Conservation (phyloP, 2,113 vertebrate species). For the Phoxinus phoxinus region DNA sequence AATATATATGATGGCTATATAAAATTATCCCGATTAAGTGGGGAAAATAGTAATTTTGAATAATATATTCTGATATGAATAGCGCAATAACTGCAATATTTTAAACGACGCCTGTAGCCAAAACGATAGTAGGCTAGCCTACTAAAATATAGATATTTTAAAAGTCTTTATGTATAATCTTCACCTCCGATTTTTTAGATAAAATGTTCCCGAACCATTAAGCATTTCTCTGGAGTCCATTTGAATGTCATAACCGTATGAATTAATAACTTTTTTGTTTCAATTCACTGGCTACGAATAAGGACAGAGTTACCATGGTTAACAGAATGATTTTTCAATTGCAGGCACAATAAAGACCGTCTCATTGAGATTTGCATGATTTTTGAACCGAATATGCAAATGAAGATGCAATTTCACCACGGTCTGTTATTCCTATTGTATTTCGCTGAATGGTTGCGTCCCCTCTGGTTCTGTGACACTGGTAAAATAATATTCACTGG, state of each 20-base stretch:
- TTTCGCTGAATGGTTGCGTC: conserved; percentile 70
- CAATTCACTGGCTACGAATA: conserved; percentile 73
- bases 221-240: conserved; percentile 56
- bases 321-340: conserved; percentile 78
- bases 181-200: neutral
- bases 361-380: conserved; percentile 82
- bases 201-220: conserved; percentile 36
- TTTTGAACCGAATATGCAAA: conserved; percentile 77
- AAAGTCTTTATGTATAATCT: conserved; percentile 2
- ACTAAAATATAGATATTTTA: neutral
- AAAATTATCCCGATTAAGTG: neutral
- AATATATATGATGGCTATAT: neutral
- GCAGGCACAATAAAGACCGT: conserved; percentile 75
- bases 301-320: conserved; percentile 75
- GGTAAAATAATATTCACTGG: conserved; percentile 79
- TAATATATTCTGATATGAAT: neutral
- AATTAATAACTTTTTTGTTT: conserved; percentile 76
- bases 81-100: neutral
- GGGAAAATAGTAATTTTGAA: neutral
- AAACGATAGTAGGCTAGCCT: neutral
- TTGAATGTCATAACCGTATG: conserved; percentile 61
- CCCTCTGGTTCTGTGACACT: conserved; percentile 72
- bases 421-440: conserved; percentile 80
- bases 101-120: neutral
- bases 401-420: conserved; percentile 79